These are phyloP conservation scores for Tiaroga cobitis DNA, from an alignment of 2,797 vertebrate genomes.

Conservation along the genomic window DNA sequence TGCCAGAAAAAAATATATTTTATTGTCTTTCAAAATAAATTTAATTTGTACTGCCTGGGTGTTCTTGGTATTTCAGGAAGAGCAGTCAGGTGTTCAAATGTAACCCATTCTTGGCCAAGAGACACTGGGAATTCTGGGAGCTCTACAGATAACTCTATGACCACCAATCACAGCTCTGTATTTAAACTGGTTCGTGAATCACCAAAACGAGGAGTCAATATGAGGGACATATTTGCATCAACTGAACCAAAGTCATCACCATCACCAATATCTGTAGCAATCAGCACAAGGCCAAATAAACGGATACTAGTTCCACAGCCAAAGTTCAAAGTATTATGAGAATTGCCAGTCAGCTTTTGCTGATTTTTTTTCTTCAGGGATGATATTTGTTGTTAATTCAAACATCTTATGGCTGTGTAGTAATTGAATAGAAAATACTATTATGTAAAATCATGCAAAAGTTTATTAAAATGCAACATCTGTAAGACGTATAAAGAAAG, in stretches of 20 bases:
- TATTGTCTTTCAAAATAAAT: background rate
- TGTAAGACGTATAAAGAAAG: background rate
- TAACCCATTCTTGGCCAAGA: constrained; percentile 20
- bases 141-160: constrained; percentile 34
- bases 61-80: constrained; percentile 65
- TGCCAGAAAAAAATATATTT: background rate
- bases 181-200: constrained; percentile 68
- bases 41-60: background rate
- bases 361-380: background rate
- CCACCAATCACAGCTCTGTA: constrained; percentile 66
- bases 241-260: constrained; percentile 57
- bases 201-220: constrained; percentile 60
- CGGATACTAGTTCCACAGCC: constrained; percentile 10
- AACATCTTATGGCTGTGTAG: background rate
- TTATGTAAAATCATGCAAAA: constrained; percentile 13
- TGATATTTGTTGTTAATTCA: background rate
- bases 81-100: background rate
- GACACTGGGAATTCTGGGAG: constrained; percentile 36
- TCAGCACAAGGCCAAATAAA: constrained; percentile 29
- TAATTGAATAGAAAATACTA: background rate
- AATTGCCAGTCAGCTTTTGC: background rate
- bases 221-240: constrained; percentile 63
- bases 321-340: background rate
- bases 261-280: constrained; percentile 43
- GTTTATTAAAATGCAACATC: constrained; percentile 22